These are phyloP conservation scores for Sinohyriopsis cumingii DNA, from an alignment of 2,888 invertebrate species.

Conservation along the genomic window DNA sequence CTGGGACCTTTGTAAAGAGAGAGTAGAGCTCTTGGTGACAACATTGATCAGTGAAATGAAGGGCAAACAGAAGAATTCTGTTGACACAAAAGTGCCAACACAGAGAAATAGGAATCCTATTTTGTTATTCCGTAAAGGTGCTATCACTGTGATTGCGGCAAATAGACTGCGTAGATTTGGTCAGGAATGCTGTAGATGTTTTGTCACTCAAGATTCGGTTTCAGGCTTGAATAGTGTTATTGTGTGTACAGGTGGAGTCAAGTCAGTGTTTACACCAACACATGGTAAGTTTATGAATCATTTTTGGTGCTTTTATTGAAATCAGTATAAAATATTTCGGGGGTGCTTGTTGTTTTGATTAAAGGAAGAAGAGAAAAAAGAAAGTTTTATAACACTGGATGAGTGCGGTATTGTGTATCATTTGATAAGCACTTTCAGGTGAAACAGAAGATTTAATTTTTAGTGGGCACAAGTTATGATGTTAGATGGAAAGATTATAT, in stretches of 20 bases:
- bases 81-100: conserved; percentile 1
- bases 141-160: conserved; percentile 65
- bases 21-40: conserved; percentile 53
- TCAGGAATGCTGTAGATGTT: conserved; percentile 45
- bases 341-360: too few relatives aligned
- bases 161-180: conserved; percentile 57
- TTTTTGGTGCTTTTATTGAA: conserved; percentile 16
- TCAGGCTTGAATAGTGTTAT: conserved; percentile 53
- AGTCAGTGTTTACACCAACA: conserved; percentile 12
- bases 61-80: conserved; percentile 30
- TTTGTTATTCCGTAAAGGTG: conserved; percentile 61
- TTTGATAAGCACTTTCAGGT: too few relatives aligned
- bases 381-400: too few relatives aligned
- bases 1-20: conserved; percentile 59
- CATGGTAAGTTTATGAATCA: conserved; percentile 20
- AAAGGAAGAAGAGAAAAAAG: too few relatives aligned
- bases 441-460: too few relatives aligned
- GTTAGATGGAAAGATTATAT: too few relatives aligned
- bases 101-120: conserved; percentile 48
- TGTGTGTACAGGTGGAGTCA: conserved; percentile 59
- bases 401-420: too few relatives aligned
- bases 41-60: conserved; percentile 52
- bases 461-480: too few relatives aligned
- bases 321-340: not conserved
- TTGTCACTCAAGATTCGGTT: conserved; percentile 58